Percentiles rank a stretch among this genome's conserved stretches.
These are phyloP conservation scores for Rhabdophis nuchalis DNA, from an alignment of 2,797 vertebrate species.

Conservation along the genomic window DNA sequence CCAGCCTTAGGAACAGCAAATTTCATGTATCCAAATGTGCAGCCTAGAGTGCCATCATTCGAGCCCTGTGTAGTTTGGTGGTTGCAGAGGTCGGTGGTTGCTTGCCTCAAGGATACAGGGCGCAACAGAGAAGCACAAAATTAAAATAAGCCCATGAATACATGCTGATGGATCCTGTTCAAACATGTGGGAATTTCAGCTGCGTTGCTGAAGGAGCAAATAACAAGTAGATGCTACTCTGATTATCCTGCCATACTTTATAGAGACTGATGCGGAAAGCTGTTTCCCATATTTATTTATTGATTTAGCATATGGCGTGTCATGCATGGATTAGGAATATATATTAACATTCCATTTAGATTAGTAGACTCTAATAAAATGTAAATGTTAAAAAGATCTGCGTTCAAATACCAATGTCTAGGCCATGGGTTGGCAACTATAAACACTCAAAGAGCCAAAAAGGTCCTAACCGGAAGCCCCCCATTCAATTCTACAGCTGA, in stretches of 20 bases:
- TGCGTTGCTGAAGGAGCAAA: neutral
- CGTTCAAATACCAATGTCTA: too few relatives aligned
- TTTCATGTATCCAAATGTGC: neutral
- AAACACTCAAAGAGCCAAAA: too few relatives aligned
- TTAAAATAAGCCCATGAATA: neutral
- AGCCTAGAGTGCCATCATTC: neutral
- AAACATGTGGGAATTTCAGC: neutral
- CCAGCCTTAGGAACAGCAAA: neutral
- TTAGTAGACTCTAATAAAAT: too few relatives aligned
- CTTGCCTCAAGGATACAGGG: neutral
- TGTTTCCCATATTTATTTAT: neutral
- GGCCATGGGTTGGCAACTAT: too few relatives aligned
- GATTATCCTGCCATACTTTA: neutral
- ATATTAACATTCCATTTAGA: neutral
- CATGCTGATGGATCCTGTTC: neutral
- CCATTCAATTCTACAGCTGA: too few relatives aligned
- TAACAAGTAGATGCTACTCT: neutral
- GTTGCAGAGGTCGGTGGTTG: neutral
- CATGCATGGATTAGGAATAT: neutral
- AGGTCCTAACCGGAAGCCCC: too few relatives aligned
- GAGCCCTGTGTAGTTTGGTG: neutral
- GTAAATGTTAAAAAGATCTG: too few relatives aligned
- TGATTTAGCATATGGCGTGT: neutral
- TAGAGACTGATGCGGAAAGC: neutral
- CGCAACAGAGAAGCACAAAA: neutral